Evolutionary conservation across 2,888 invertebrate species (phyloP).

Genomic region (Chrysina gloriosa): DNA sequence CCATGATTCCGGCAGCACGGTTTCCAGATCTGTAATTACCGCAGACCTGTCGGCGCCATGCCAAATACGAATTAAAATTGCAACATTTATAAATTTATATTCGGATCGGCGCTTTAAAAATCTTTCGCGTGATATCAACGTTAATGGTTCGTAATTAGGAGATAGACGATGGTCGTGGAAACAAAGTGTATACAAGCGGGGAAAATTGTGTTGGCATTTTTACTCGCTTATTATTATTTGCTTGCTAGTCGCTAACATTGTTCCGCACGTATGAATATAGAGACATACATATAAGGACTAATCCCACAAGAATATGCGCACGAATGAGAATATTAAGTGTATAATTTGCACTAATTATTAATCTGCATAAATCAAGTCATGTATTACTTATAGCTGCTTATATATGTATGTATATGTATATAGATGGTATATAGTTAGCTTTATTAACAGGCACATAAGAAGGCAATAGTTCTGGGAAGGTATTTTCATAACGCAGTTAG

Average conservation of each 20-base stretch:
- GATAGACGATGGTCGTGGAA: not conserved
- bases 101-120: conserved; percentile 14
- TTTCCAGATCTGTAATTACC: conserved; percentile 41
- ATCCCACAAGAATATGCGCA: too few species aligned
- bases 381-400: too few species aligned
- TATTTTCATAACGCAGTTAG: too few species aligned
- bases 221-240: not conserved
- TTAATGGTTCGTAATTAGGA: conserved; percentile 3
- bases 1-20: conserved; percentile 38
- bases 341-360: not conserved
- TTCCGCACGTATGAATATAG: not conserved
- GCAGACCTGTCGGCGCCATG: conserved; percentile 42
- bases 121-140: conserved; percentile 17
- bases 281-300: not conserved
- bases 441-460: too few species aligned
- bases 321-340: too few species aligned
- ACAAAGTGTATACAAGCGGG: not conserved
- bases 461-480: too few species aligned
- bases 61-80: conserved; percentile 42
- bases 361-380: not conserved
- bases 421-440: too few species aligned
- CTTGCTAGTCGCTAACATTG: not conserved
- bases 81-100: conserved; percentile 42
- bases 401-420: too few species aligned
- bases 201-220: not conserved